Evolutionary conservation across 2,888 invertebrate species (phyloP).

Genomic region (Loripinus fragilis): DNA sequence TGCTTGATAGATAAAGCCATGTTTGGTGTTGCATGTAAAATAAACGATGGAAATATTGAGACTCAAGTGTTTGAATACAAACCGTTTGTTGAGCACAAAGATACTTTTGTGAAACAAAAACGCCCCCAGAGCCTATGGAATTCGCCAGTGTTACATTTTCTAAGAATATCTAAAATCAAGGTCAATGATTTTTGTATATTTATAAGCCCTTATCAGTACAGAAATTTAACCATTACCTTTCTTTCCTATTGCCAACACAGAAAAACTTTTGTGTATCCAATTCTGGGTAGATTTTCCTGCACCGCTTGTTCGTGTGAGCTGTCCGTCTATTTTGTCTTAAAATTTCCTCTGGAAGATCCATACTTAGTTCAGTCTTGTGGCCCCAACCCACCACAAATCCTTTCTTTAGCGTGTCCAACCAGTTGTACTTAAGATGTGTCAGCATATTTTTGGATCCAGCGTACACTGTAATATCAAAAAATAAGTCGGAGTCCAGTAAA

Average conservation of each 20-base stretch:
- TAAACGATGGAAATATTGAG: too few species aligned
- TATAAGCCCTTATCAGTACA: too few species aligned
- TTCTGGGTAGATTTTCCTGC: constrained; percentile 24
- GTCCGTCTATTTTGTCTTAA: constrained; percentile 26
- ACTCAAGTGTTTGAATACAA: too few species aligned
- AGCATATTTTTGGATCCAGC: neutral
- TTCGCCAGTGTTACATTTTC: too few species aligned
- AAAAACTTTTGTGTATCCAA: constrained; percentile 43
- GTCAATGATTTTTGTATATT: too few species aligned
- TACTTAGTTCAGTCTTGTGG: constrained; percentile 2
- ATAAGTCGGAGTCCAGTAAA: neutral
- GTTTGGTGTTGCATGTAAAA: too few species aligned
- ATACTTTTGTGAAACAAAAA: too few species aligned
- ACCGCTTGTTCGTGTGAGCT: constrained; percentile 22
- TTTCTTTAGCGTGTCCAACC: neutral
- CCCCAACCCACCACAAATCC: constrained; percentile 49
- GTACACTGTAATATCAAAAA: neutral
- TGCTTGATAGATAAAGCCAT: too few species aligned
- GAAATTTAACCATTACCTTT: neutral
- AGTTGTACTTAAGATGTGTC: neutral
- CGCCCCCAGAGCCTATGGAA: too few species aligned
- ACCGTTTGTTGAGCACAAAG: too few species aligned
- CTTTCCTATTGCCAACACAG: constrained; percentile 40
- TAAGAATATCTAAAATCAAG: too few species aligned
- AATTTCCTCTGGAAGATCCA: neutral